A percentile compares a stretch with the other conserved stretches of the same genome.
Conservation (phyloP, 2,113 vertebrate species). For the Gnathonemus echidnorhynchus region DNA sequence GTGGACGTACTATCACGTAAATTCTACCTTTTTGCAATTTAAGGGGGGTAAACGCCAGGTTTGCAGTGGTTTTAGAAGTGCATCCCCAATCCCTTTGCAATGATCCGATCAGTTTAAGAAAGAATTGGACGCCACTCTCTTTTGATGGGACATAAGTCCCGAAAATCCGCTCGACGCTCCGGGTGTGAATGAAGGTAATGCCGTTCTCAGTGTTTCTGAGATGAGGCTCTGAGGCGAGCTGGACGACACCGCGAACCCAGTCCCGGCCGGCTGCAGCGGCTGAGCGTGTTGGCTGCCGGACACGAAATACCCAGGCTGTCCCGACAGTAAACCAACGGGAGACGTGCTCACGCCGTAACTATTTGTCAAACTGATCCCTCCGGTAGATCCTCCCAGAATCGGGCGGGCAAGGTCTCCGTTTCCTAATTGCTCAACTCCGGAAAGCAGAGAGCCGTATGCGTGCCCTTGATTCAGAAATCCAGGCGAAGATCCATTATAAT, state of each 20-base stretch:
- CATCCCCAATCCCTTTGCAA: slow-evolving; percentile 14
- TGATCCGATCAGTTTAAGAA: slow-evolving; percentile 60
- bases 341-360: slow-evolving; percentile 58
- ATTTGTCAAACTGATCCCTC: slow-evolving; percentile 52
- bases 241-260: slow-evolving; percentile 39
- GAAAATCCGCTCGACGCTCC: slow-evolving; percentile 51
- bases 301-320: slow-evolving; percentile 59
- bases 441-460: slow-evolving; percentile 59
- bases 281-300: slow-evolving; percentile 54
- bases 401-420: slow-evolving; percentile 58
- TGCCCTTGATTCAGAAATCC: slow-evolving; percentile 58
- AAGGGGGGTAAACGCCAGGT: slow-evolving; percentile 31
- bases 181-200: slow-evolving; percentile 53
- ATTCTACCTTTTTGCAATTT: slow-evolving; percentile 13
- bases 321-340: slow-evolving; percentile 59
- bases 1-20: slow-evolving; percentile 22
- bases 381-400: slow-evolving; percentile 48
- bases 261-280: slow-evolving; percentile 48
- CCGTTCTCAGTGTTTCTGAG: slow-evolving; percentile 58
- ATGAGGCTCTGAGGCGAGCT: slow-evolving; percentile 51
- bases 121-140: slow-evolving; percentile 54
- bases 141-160: slow-evolving; percentile 57
- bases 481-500: slow-evolving; percentile 57
- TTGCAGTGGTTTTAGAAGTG: slow-evolving; percentile 21
- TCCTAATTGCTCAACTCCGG: slow-evolving; percentile 56